These are phyloP conservation scores for Geodia barretti DNA, from an alignment of 37 sponge, comb jelly and placozoan genomes.

Conservation along the genomic window DNA sequence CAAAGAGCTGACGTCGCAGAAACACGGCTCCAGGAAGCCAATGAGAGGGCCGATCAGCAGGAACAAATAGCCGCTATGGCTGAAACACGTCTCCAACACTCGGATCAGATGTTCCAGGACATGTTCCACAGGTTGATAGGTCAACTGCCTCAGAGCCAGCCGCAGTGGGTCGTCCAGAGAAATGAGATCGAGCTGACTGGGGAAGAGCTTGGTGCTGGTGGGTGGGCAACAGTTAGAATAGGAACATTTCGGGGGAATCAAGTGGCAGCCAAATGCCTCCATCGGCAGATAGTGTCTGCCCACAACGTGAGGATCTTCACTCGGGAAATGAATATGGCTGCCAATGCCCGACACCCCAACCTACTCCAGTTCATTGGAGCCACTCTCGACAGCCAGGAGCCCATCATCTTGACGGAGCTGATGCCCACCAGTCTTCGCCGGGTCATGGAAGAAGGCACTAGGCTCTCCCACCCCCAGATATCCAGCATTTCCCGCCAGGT, in stretches of 20 bases:
- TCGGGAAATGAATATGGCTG: constrained; percentile 75
- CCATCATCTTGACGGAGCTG: constrained; percentile 31
- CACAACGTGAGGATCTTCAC: constrained; percentile 43
- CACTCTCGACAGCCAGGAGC: background rate
- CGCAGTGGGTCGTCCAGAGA: constrained; percentile 42
- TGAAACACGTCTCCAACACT: background rate
- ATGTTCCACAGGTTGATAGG: background rate
- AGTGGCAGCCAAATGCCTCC: constrained; percentile 70
- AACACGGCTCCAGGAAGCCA: background rate
- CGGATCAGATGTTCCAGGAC: background rate
- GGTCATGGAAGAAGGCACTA: constrained; percentile 1
- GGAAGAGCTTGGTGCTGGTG: constrained; percentile 60
- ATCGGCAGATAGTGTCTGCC: constrained; percentile 53
- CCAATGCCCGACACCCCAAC: constrained; percentile 65
- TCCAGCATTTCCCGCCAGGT: constrained; percentile 27
- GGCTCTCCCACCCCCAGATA: constrained; percentile 12
- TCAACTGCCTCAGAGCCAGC: constrained; percentile 9
- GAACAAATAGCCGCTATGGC: background rate
- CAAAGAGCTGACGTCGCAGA: background rate
- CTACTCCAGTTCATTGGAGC: constrained; percentile 42
- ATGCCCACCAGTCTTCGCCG: constrained; percentile 18
- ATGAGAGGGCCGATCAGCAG: background rate
- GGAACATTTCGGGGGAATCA: constrained; percentile 48
- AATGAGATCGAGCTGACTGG: constrained; percentile 49
- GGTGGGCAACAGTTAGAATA: constrained; percentile 55